Evolutionary conservation across 2,888 invertebrate genomes (phyloP).

Genomic region (Euzetes globulus): DNA sequence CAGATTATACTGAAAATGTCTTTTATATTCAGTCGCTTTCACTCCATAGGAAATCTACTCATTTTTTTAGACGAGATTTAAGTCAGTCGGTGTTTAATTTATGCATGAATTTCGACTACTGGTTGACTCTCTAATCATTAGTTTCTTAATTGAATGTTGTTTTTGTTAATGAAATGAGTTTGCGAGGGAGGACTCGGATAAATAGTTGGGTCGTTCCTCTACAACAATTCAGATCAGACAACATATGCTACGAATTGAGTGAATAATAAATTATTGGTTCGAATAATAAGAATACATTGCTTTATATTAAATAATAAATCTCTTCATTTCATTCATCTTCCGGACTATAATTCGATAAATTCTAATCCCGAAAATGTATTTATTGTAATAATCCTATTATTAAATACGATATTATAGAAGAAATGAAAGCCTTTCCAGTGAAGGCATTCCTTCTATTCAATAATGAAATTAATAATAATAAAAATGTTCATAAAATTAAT

Average conservation of each 20-base stretch:
- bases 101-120: neutral
- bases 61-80: neutral
- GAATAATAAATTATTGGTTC: neutral
- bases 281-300: neutral
- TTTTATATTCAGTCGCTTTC: too few species aligned
- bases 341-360: neutral
- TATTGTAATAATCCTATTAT: neutral
- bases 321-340: neutral
- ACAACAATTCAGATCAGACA: neutral
- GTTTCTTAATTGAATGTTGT: neutral
- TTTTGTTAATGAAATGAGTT: neutral
- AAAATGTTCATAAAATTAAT: neutral
- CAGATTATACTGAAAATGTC: too few species aligned
- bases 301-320: neutral
- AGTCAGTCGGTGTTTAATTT: neutral
- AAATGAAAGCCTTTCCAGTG: neutral
- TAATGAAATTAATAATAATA: neutral
- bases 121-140: neutral
- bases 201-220: neutral
- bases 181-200: neutral
- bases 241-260: neutral
- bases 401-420: neutral
- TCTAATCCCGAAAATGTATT: constrained; percentile 6
- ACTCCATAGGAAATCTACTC: too few species aligned
- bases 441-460: neutral